Evolutionary conservation across 1,140 invertebrate species (phyloP).

Genomic region (Colletes gigas): DNA sequence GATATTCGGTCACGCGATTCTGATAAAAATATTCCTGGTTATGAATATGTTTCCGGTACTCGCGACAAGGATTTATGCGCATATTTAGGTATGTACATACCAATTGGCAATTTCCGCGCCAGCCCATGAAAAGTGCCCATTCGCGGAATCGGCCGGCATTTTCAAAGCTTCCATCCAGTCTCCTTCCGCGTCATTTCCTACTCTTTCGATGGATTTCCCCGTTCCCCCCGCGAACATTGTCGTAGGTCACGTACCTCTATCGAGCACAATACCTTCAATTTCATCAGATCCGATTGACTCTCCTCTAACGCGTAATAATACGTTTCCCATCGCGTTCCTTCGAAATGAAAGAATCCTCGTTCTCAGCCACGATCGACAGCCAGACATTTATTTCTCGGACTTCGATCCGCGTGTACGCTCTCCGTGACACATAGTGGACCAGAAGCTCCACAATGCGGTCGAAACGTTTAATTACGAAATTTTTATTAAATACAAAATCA

Average conservation of each 20-base stretch:
- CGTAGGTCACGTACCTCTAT: slow-evolving; percentile 21
- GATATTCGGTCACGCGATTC: background rate
- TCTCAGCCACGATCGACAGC: background rate
- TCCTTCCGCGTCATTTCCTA: slow-evolving; percentile 29
- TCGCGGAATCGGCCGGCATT: slow-evolving; percentile 23
- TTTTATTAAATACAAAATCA: too few species aligned
- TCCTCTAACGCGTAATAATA: slow-evolving; percentile 11
- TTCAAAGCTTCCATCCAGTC: slow-evolving; percentile 1
- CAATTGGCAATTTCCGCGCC: slow-evolving; percentile 27
- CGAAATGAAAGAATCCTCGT: background rate
- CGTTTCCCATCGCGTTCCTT: background rate
- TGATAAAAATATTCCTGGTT: background rate
- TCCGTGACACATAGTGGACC: too few species aligned
- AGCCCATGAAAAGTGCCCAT: slow-evolving; percentile 27
- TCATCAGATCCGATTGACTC: slow-evolving; percentile 8
- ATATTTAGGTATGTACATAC: slow-evolving; percentile 1
- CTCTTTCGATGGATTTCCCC: slow-evolving; percentile 18
- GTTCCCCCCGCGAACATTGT: slow-evolving; percentile 1
- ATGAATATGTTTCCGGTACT: background rate
- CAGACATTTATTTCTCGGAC: background rate
- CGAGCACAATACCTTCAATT: slow-evolving; percentile 39
- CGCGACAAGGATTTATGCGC: slow-evolving; percentile 12
- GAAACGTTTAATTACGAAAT: too few species aligned
- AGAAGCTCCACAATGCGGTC: too few species aligned
- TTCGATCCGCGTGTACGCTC: background rate